Conservation (phyloP, 92 coral and sea anemone genomes). For the Heteractis magnifica region DNA sequence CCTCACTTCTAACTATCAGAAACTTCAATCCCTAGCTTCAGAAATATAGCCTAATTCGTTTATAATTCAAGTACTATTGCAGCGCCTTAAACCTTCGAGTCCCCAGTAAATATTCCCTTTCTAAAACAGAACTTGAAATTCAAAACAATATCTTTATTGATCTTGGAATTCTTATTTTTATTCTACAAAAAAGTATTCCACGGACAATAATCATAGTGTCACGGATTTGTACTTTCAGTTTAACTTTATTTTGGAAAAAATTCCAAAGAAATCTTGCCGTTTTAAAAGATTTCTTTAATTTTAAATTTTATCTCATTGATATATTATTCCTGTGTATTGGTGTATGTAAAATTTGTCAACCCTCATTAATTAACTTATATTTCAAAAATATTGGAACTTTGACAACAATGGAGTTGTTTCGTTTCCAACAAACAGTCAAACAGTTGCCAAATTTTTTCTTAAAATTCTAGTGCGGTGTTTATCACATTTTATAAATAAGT, state of each 20-base stretch:
- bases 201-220: background rate
- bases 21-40: conserved; percentile 5
- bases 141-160: background rate
- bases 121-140: background rate
- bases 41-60: background rate
- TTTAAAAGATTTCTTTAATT: background rate
- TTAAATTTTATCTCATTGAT: background rate
- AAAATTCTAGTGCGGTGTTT: background rate
- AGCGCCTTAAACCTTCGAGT: background rate
- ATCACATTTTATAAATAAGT: background rate
- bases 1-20: conserved; percentile 9
- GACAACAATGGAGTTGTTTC: background rate
- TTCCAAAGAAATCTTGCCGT: background rate
- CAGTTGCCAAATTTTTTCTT: background rate
- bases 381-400: background rate
- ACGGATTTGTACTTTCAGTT: background rate
- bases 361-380: background rate
- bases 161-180: background rate
- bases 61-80: background rate
- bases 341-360: background rate
- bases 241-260: background rate
- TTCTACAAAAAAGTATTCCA: background rate
- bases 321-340: background rate
- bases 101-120: background rate
- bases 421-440: background rate